A percentile compares a stretch with the other conserved stretches of the same genome.
These are phyloP conservation scores for Lamellibrachia satsuma DNA, from an alignment of 2,888 invertebrate species.

Conservation along the genomic window DNA sequence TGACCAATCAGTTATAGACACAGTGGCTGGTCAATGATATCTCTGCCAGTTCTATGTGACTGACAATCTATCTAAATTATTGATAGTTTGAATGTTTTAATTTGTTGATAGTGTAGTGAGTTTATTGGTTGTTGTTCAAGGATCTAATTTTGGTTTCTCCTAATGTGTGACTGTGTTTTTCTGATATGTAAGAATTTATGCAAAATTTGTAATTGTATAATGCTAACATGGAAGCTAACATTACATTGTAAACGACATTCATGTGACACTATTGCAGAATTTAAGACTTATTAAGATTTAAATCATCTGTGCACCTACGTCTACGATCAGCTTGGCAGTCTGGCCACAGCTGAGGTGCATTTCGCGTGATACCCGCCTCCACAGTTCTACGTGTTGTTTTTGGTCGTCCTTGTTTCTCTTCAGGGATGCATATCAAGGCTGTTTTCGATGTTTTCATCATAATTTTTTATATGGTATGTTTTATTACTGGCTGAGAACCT, in stretches of 20 bases:
- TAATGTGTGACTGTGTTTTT: background rate
- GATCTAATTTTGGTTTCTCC: background rate
- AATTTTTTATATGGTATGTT: background rate
- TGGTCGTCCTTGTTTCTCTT: background rate
- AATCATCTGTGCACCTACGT: background rate
- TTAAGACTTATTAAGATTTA: background rate
- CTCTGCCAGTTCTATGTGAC: background rate
- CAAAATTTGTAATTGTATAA: background rate
- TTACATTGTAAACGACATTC: background rate
- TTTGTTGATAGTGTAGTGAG: background rate
- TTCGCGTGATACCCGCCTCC: background rate
- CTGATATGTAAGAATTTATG: background rate
- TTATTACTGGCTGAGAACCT: background rate
- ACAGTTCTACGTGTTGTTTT: background rate
- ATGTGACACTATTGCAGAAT: background rate
- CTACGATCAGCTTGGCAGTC: background rate
- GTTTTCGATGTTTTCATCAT: background rate
- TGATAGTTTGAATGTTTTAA: background rate
- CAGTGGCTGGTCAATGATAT: background rate
- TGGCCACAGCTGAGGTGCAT: background rate
- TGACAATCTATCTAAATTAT: background rate
- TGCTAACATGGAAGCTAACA: background rate
- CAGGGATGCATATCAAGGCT: background rate
- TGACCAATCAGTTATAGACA: background rate
- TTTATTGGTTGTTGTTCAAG: background rate